Conservation (phyloP, 2,113 vertebrate genomes). For the Nannospalax galili region DNA sequence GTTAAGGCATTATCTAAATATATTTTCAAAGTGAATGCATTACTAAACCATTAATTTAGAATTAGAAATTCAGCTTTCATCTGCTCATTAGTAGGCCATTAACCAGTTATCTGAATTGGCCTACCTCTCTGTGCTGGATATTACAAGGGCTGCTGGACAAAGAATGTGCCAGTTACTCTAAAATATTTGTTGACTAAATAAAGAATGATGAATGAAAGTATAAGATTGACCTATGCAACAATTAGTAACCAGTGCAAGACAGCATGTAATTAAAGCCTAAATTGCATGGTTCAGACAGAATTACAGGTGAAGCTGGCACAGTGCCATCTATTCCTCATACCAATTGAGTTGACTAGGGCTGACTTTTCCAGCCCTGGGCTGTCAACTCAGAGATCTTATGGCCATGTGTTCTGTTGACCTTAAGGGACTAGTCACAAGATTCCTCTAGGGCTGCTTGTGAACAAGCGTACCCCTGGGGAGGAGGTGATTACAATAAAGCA, state of each 20-base stretch:
- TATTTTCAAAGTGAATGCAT: conserved; percentile 16
- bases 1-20: background rate
- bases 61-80: background rate
- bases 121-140: background rate
- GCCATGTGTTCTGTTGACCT: conserved; percentile 19
- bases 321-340: conserved; percentile 48
- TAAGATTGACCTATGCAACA: conserved; percentile 75
- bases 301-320: conserved; percentile 74
- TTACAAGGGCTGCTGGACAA: background rate
- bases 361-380: conserved; percentile 41
- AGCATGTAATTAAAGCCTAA: conserved; percentile 77
- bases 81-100: conserved; percentile 3
- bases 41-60: conserved; percentile 25
- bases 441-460: background rate
- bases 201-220: conserved; percentile 69
- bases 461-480: background rate
- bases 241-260: conserved; percentile 76
- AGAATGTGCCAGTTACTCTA: background rate
- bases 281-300: conserved; percentile 74
- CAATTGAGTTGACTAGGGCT: conserved; percentile 53
- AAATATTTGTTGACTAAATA: conserved; percentile 68
- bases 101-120: background rate
- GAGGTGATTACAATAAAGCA: background rate
- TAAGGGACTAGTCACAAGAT: background rate
- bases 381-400: background rate